These are phyloP conservation scores for Amphiduros pacificus DNA, from an alignment of 2,888 invertebrate species.

Conservation along the genomic window DNA sequence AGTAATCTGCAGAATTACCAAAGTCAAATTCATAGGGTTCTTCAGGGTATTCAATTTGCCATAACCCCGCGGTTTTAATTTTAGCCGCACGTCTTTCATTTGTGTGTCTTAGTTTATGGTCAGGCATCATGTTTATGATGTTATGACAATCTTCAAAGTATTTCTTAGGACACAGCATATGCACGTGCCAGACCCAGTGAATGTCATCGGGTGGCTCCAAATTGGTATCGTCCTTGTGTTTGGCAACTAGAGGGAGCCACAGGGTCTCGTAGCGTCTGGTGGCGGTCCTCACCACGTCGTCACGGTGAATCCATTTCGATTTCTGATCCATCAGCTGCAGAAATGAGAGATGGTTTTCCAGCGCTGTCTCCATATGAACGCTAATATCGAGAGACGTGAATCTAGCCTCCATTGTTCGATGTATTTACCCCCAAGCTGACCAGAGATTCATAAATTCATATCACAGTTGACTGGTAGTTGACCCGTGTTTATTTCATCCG, in stretches of 20 bases:
- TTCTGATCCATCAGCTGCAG: not conserved
- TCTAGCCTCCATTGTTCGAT: no score
- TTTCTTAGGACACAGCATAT: slow-evolving; percentile 47
- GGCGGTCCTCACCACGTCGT: slow-evolving; percentile 5
- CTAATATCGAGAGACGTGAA: no score
- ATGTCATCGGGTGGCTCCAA: slow-evolving; percentile 62
- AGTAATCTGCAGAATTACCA: not conserved
- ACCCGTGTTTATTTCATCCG: no score
- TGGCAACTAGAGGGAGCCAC: slow-evolving; percentile 61
- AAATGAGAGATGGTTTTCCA: slow-evolving; percentile 14
- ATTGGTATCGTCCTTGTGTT: slow-evolving; percentile 35
- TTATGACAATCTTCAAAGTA: slow-evolving; percentile 47
- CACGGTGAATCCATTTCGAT: not conserved
- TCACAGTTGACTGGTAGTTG: no score
- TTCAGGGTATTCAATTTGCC: slow-evolving; percentile 30
- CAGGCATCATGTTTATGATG: slow-evolving; percentile 48
- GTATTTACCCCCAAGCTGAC: no score
- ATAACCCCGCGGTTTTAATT: slow-evolving; percentile 38
- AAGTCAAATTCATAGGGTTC: slow-evolving; percentile 16
- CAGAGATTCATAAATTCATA: no score
- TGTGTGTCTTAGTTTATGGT: slow-evolving; percentile 55
- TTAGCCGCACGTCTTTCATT: slow-evolving; percentile 39
- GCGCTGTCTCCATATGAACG: no score
- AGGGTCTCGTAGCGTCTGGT: slow-evolving; percentile 49
- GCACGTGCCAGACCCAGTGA: slow-evolving; percentile 62